These are phyloP conservation scores for Tethya wilhelma DNA, from an alignment of 37 sponge, comb jelly and placozoan genomes.

Conservation along the genomic window DNA sequence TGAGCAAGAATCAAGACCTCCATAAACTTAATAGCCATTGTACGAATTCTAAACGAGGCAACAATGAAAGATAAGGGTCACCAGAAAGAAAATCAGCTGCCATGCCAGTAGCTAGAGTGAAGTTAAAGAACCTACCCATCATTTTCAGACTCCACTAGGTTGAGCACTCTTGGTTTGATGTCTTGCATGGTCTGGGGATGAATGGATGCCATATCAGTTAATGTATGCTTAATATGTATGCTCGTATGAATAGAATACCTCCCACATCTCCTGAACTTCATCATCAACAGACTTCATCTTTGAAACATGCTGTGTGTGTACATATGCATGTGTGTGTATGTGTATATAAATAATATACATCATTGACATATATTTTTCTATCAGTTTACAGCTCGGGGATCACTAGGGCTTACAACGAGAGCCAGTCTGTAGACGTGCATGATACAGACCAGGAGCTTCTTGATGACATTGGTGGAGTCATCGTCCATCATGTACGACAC, in stretches of 20 bases:
- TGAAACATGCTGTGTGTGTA: slow-evolving; percentile 26
- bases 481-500: slow-evolving; percentile 74
- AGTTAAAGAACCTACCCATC: slow-evolving; percentile 87
- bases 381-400: too few relatives aligned
- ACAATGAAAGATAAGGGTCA: background rate
- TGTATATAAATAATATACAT: too few relatives aligned
- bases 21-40: slow-evolving; percentile 80
- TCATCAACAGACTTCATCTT: slow-evolving; percentile 27
- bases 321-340: slow-evolving; percentile 1
- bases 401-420: slow-evolving; percentile 54
- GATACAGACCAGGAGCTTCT: slow-evolving; percentile 55
- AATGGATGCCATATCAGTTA: background rate
- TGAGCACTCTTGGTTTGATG: slow-evolving; percentile 40
- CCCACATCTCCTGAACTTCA: slow-evolving; percentile 75
- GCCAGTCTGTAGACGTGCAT: slow-evolving; percentile 71
- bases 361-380: too few relatives aligned
- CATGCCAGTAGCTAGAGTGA: background rate
- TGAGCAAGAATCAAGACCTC: slow-evolving; percentile 67
- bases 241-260: slow-evolving; percentile 34
- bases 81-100: background rate
- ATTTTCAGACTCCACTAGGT: slow-evolving; percentile 56
- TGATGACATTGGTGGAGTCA: slow-evolving; percentile 44
- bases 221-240: background rate
- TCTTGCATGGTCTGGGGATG: slow-evolving; percentile 45
- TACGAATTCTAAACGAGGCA: slow-evolving; percentile 46